Evolutionary conservation across 1,140 invertebrate genomes (phyloP), one percentile per base, ranked within the genome.

Genomic region (Platyura marginata): DNA sequence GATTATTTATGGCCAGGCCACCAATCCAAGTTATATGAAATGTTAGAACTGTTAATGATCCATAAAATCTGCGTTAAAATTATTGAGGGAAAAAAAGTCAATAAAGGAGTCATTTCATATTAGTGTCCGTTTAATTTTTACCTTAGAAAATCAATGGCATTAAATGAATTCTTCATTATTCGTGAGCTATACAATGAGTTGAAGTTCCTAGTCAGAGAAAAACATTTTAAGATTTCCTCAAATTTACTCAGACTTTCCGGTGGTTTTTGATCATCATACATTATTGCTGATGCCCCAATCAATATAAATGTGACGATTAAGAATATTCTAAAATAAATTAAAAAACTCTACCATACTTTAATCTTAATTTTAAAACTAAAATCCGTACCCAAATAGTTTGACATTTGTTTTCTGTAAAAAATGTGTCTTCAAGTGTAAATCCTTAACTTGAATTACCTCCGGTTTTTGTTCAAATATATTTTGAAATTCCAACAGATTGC

Each of bases 1-100:
- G n/a, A 50, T 61, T 59, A 34, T 57, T 47, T 0, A 59, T 51
- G 0, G 56, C 55, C 13, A 61, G 61, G 34, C 57, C 59, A 53
- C 56, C 61, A 25, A 46, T 61, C 59, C 59, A 61, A 10, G 52
- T 32, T 2, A 61, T 52, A 43, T 61, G 59, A 23, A 61, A 61
- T 1, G 51, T 39, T 3, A 61, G 40, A 38, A 61, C 52, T 47
- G 49, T 52, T 13, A 59, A 40, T 36, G 56, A 56, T 21, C 53
- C 57, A 32, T 58, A 50, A 0, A 58, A 59, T 20, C 59, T 52
- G n/a, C 3, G 15, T 22, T 3, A 34, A 6, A 34, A 3, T 5
- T 20, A 20, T 19, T 20, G 13, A 29, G 34, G 18, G n/a, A n/a
- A n/a, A n/a, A n/a, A n/a, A n/a, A n/a, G n/a, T n/a, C n/a, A n/a